These are phyloP conservation scores for Drosophila carrolli DNA, from an alignment of 1,140 invertebrate species.

Conservation along the genomic window DNA sequence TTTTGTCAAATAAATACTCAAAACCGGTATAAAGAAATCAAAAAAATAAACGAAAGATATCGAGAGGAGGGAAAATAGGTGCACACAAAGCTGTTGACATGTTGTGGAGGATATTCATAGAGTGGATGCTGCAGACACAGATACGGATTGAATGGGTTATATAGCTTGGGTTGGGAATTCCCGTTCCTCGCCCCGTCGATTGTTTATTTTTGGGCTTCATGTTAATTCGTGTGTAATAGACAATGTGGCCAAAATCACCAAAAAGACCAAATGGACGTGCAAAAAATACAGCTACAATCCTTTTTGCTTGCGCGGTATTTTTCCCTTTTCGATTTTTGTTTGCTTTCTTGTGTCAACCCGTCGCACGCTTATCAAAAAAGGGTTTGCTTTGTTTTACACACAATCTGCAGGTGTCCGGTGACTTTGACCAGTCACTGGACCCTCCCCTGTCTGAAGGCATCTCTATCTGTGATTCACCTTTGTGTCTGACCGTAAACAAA, in stretches of 20 bases:
- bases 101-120: slow-evolving; percentile 42
- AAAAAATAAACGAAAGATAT: slow-evolving; percentile 44
- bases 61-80: slow-evolving; percentile 22
- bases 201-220: slow-evolving; percentile 62
- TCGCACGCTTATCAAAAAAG: slow-evolving; percentile 66
- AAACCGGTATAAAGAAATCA: slow-evolving; percentile 35
- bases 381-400: slow-evolving; percentile 49
- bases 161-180: slow-evolving; percentile 16
- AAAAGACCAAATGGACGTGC: slow-evolving; percentile 17
- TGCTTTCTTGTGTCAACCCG: slow-evolving; percentile 21
- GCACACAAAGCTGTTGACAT: slow-evolving; percentile 70
- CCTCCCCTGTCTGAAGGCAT: slow-evolving; percentile 10
- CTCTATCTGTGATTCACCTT: slow-evolving; percentile 20
- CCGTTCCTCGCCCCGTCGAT: background rate
- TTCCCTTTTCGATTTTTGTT: slow-evolving; percentile 15
- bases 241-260: slow-evolving; percentile 60
- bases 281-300: slow-evolving; percentile 11
- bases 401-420: slow-evolving; percentile 66
- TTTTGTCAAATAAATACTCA: slow-evolving; percentile 64
- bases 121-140: slow-evolving; percentile 40
- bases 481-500: slow-evolving; percentile 22
- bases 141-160: slow-evolving; percentile 39
- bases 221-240: slow-evolving; percentile 79
- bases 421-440: slow-evolving; percentile 56
- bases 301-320: slow-evolving; percentile 17